Percentiles rank a stretch among this genome's conserved stretches.
Evolutionary conservation across 2,797 vertebrate genomes (phyloP).

Genomic region (Acomys russatus): DNA sequence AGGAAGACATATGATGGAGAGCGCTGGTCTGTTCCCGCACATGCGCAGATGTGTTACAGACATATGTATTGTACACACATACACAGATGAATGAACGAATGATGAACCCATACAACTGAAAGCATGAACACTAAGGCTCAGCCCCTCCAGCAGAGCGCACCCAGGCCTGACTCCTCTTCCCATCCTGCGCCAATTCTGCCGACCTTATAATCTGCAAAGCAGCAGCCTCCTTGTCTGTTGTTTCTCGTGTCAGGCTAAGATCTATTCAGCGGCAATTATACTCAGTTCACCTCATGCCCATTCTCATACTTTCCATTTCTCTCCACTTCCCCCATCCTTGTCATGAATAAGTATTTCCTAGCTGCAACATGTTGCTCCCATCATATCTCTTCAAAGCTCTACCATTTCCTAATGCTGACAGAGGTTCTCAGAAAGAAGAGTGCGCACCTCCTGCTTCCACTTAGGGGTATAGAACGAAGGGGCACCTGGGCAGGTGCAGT

Average conservation of each 20-base stretch:
- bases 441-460: neutral
- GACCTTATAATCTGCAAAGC: neutral
- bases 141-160: neutral
- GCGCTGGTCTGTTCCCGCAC: neutral
- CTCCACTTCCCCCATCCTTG: no score
- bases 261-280: neutral
- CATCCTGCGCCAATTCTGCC: accelerated
- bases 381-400: neutral
- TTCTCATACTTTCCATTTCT: neutral
- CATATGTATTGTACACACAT: no score
- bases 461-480: neutral
- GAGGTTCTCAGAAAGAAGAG: neutral
- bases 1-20: neutral
- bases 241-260: neutral
- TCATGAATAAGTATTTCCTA: neutral
- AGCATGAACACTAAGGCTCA: neutral
- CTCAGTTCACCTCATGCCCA: accelerated
- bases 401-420: neutral
- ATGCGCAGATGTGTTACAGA: neutral
- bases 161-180: neutral
- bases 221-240: neutral
- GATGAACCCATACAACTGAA: neutral
- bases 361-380: neutral
- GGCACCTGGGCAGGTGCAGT: neutral
- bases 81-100: neutral